Conservation (phyloP, 2,113 vertebrate species). For the Coracopsis vasa region DNA sequence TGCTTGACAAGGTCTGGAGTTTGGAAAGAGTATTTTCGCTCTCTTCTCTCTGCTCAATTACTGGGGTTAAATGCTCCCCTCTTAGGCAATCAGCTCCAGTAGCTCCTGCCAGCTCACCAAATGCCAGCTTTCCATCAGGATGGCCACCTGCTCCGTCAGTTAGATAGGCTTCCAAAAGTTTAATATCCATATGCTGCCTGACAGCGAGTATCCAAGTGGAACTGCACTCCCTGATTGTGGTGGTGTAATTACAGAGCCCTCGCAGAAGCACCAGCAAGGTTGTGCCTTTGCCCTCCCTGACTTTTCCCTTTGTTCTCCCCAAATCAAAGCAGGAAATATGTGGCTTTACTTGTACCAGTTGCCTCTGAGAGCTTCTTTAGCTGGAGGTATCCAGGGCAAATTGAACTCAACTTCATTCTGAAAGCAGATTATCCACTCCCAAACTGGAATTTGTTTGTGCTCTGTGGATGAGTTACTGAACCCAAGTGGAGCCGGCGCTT, state of each 20-base stretch:
- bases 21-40: background rate
- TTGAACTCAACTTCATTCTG: background rate
- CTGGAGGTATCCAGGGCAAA: background rate
- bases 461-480: accelerated
- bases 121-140: conserved; percentile 20
- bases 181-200: conserved; percentile 49
- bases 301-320: background rate
- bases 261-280: background rate
- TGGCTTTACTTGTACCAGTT: accelerated
- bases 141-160: conserved; percentile 62
- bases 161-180: conserved; percentile 18
- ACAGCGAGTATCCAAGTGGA: background rate
- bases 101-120: conserved; percentile 35
- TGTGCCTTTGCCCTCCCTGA: background rate
- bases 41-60: background rate
- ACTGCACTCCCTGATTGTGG: background rate
- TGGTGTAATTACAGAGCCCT: background rate
- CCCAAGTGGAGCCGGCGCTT: accelerated
- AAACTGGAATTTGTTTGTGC: accelerated
- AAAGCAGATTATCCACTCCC: accelerated
- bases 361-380: background rate
- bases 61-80: background rate
- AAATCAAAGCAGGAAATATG: accelerated
- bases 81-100: background rate
- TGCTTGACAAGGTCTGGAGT: background rate